Conservation (phyloP, 1,140 invertebrate genomes). For the Ostrea denselamellosa region DNA sequence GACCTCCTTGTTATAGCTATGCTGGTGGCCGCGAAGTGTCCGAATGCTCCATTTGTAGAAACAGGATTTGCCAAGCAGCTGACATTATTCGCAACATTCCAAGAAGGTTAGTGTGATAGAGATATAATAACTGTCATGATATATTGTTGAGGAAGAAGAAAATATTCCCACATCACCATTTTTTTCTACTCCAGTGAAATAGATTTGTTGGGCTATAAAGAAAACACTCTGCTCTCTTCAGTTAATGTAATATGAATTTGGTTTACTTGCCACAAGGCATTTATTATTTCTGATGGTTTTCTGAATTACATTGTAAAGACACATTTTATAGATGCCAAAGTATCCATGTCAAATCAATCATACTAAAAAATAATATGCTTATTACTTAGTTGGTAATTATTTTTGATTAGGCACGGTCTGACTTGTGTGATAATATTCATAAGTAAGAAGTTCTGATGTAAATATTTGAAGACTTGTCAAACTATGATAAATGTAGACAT, state of each 20-base stretch:
- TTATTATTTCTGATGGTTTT: background rate
- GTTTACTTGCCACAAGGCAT: background rate
- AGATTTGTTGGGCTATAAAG: conserved; percentile 12
- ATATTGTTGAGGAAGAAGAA: background rate
- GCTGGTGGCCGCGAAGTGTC: conserved; percentile 69
- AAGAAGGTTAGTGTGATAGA: conserved; percentile 74
- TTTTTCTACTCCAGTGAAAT: conserved; percentile 3
- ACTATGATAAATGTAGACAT: too few relatives aligned
- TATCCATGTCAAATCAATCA: background rate
- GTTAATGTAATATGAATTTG: conserved; percentile 6
- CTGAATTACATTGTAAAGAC: background rate
- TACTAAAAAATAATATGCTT: background rate
- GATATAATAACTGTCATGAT: background rate
- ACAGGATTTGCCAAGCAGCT: conserved; percentile 79
- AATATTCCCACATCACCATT: background rate
- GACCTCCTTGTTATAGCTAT: conserved; percentile 77
- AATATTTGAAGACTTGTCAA: too few relatives aligned
- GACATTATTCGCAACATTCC: conserved; percentile 77
- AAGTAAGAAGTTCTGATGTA: background rate
- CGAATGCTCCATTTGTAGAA: conserved; percentile 78
- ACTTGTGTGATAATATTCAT: background rate
- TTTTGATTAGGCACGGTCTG: background rate
- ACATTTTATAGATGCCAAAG: background rate
- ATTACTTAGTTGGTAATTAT: background rate
- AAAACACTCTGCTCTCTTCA: background rate